A percentile compares a stretch with the other conserved stretches of the same genome.
Evolutionary conservation across 2,113 vertebrate species (phyloP).

Genomic region (Athene cunicularia): DNA sequence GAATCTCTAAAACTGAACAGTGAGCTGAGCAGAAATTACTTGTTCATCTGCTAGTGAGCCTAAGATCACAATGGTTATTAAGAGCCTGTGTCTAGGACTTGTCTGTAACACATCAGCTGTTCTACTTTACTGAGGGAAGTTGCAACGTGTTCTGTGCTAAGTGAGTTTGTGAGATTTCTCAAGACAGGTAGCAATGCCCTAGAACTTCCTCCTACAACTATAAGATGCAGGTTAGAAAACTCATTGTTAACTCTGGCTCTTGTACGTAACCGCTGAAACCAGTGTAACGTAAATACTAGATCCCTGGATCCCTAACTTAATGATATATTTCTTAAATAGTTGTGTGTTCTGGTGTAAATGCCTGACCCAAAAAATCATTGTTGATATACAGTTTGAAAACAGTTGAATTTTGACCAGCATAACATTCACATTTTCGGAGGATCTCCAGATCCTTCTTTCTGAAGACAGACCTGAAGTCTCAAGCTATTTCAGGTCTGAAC

Average conservation of each 20-base stretch:
- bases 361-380: neutral
- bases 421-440: neutral
- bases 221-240: neutral
- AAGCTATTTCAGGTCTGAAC: neutral
- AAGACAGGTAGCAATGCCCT: neutral
- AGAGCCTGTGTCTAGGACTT: neutral
- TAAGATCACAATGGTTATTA: neutral
- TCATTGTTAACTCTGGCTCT: neutral
- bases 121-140: neutral
- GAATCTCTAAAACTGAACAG: neutral
- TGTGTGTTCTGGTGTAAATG: neutral
- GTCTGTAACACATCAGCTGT: neutral
- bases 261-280: neutral
- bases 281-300: neutral
- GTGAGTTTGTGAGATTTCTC: neutral
- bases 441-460: neutral
- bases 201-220: neutral
- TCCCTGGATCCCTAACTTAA: neutral
- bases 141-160: neutral
- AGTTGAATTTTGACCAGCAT: too few species aligned
- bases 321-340: neutral
- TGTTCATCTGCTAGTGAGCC: neutral
- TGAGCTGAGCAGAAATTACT: neutral
- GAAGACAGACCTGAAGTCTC: neutral
- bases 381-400: neutral